Percentiles rank a stretch among this genome's conserved stretches.
These are phyloP conservation scores for Tachina grossa DNA, from an alignment of 2,888 invertebrate species.

Conservation along the genomic window DNA sequence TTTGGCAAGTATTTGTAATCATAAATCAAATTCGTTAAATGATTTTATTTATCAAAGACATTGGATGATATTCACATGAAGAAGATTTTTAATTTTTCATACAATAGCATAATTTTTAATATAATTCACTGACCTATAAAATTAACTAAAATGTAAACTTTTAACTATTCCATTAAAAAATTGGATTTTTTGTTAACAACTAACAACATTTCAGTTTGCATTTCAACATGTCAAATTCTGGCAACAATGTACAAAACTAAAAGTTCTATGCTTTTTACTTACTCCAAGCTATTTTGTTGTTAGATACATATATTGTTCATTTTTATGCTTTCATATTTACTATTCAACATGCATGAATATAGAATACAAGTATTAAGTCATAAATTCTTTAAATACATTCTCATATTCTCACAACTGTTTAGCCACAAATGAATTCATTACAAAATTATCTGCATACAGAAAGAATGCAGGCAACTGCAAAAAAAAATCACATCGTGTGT, in stretches of 20 bases:
- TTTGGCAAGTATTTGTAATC: neutral
- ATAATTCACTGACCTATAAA: too few relatives aligned
- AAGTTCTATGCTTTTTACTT: neutral
- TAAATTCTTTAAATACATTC: constrained; percentile 56
- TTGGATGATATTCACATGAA: neutral
- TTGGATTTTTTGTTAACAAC: too few relatives aligned
- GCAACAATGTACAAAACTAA: too few relatives aligned
- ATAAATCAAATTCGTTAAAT: neutral
- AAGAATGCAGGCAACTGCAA: constrained; percentile 10
- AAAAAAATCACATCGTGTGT: constrained; percentile 46
- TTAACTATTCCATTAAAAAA: too few relatives aligned
- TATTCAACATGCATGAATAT: constrained; percentile 17
- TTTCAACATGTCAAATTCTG: too few relatives aligned
- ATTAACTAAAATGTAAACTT: too few relatives aligned
- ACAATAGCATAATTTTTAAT: too few relatives aligned
- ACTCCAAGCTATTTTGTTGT: neutral
- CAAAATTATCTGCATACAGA: constrained; percentile 6
- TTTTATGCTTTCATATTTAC: constrained; percentile 31
- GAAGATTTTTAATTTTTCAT: neutral
- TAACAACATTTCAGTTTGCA: too few relatives aligned
- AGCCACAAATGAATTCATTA: constrained; percentile 47
- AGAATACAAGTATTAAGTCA: constrained; percentile 41
- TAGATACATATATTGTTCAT: neutral
- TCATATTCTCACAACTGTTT: constrained; percentile 36
- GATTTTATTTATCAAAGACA: too few relatives aligned